Percentiles rank a stretch among this genome's conserved stretches.
These are phyloP conservation scores for Encarsia formosa DNA, from an alignment of 2,888 invertebrate genomes.

Conservation along the genomic window DNA sequence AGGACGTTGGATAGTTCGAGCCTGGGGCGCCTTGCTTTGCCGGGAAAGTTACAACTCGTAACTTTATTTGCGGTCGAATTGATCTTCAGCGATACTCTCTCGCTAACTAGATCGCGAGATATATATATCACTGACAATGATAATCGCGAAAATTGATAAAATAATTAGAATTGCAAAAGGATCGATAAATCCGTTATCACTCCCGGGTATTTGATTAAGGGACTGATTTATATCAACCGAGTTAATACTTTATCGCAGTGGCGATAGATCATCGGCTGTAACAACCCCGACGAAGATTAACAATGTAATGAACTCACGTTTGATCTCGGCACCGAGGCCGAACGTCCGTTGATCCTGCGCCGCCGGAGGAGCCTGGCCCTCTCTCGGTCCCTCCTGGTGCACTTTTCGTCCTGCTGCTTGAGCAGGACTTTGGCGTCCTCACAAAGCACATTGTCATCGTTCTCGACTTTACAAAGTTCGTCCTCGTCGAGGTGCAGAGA, in stretches of 20 bases:
- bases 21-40: too few relatives aligned
- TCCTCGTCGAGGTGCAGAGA: constrained; percentile 29
- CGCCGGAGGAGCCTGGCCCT: constrained; percentile 46
- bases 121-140: neutral
- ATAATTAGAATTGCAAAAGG: too few relatives aligned
- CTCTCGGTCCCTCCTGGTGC: constrained; percentile 47
- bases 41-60: too few relatives aligned
- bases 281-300: neutral
- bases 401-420: constrained; percentile 40
- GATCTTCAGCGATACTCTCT: too few relatives aligned
- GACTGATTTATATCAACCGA: too few relatives aligned
- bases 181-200: too few relatives aligned
- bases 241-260: neutral
- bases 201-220: neutral
- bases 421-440: constrained; percentile 3
- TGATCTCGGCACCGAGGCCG: constrained; percentile 49
- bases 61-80: too few relatives aligned
- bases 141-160: too few relatives aligned
- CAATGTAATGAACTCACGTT: constrained; percentile 41
- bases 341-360: constrained; percentile 48
- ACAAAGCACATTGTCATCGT: constrained; percentile 11
- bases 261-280: neutral
- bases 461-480: neutral
- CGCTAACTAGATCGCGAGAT: too few relatives aligned
- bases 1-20: too few relatives aligned